phyloP scores from a whole-genome alignment of 2,888 invertebrate species.

The Entomobrya proxima region DNA sequence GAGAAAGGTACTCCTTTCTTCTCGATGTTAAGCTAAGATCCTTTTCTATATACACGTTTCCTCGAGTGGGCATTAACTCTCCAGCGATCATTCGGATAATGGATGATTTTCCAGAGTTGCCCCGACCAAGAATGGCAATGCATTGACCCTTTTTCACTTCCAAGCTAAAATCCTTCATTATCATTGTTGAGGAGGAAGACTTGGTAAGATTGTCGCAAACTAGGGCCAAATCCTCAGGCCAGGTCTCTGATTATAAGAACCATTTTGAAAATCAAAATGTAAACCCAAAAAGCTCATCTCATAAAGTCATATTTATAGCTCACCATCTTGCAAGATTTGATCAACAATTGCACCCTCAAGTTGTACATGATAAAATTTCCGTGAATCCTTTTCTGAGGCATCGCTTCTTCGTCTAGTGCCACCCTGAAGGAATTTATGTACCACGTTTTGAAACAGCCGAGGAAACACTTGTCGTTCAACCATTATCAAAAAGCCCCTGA shows the following conservation, averaged over 20 bases:
- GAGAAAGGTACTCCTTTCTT: constrained; percentile 60
- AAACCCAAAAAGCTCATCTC: too few relatives aligned
- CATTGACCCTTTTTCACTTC: constrained; percentile 68
- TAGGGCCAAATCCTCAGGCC: constrained; percentile 51
- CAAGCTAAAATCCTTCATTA: constrained; percentile 66
- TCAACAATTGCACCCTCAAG: too few relatives aligned
- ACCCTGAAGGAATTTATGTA: constrained; percentile 55
- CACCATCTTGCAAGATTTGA: too few relatives aligned
- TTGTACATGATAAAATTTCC: too few relatives aligned
- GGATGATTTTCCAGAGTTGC: constrained; percentile 67
- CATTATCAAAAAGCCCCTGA: constrained; percentile 63
- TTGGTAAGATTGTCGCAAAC: constrained; percentile 68
- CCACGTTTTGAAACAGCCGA: constrained; percentile 46
- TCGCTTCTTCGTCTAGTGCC: not conserved
- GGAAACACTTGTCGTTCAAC: constrained; percentile 45
- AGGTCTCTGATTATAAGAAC: too few relatives aligned
- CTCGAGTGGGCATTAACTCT: constrained; percentile 63
- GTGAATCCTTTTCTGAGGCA: not conserved
- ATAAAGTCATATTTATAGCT: too few relatives aligned
- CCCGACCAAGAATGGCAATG: constrained; percentile 69
- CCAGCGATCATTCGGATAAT: constrained; percentile 67
- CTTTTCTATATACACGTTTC: constrained; percentile 62
- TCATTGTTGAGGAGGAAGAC: constrained; percentile 59
- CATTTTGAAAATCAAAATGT: too few relatives aligned
- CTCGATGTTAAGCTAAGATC: constrained; percentile 56